Base-by-base conservation (phyloP, 2,113 vertebrate species). In the Urocolius indicus region DNA sequence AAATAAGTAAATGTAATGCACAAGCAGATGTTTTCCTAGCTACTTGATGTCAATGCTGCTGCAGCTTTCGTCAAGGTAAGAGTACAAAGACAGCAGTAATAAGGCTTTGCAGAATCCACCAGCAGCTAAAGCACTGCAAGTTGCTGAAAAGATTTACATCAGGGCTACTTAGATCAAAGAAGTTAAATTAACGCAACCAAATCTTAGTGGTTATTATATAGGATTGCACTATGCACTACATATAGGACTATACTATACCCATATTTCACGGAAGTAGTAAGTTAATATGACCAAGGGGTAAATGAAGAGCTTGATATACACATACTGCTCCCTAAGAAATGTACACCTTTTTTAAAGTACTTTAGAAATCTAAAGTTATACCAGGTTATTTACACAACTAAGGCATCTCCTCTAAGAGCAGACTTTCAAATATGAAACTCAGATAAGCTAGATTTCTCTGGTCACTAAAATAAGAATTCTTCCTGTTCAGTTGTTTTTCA, bases 21-120 rank as follows among this genome's bases (percentile, higher is more conserved):
- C 91, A 92, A 79, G 90, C 88, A 94, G 82, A 87, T 97, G 93
- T 97, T 98, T 98, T 96, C 92, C 81, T 74, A 96, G 72, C 81
- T 96, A 83, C 78, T 69, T 87, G 77, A 89, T 97, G 84, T 94
- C 93, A 73, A 29, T 58, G 87, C 90, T 95, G 72, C 85, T 86
- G 77, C 94, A 84, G 83, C 87, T 79, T 93, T 95, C 80, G 58
- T 80, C 51, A 52, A 86, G 9, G 3, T 73, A 61, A n/a, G 83
- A 90, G 77, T 43, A 97, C 94, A 98, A 97, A 98, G 96, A 66
- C 18, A 76, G 84, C 84, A 93, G 78, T 94, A 91, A 96, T 84
- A 89, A 94, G 61, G 51, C 38, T 88, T 94, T 73, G 55, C 36
- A 89, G 58, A 92, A 96, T 89, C 71, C 65, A 68, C 19, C 85